Evolutionary conservation across 2,797 vertebrate genomes (phyloP).

Genomic region (Otolemur crassicaudatus): DNA sequence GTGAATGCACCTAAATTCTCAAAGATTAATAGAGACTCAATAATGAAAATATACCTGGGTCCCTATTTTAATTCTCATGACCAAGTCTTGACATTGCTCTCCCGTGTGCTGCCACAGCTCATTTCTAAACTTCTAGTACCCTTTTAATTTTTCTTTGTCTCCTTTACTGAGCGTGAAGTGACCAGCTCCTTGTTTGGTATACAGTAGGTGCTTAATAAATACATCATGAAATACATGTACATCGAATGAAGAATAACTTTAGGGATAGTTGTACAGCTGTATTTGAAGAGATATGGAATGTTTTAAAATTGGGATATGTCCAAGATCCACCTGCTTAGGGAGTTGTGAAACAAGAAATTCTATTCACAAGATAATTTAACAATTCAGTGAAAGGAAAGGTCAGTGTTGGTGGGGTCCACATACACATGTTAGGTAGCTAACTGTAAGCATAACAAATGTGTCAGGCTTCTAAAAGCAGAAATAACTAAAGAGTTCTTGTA

Average conservation of each 20-base stretch:
- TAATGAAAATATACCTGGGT: not conserved
- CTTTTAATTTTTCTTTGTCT: not conserved
- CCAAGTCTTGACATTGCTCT: not conserved
- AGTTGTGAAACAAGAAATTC: conserved; percentile 14
- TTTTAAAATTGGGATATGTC: conserved; percentile 6
- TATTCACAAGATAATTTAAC: not conserved
- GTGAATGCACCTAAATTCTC: not conserved
- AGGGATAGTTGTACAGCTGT: not conserved
- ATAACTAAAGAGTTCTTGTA: not conserved
- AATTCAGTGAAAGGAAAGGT: not conserved
- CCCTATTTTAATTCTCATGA: not conserved
- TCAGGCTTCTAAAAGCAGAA: not conserved
- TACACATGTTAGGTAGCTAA: not conserved
- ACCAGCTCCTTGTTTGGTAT: not conserved
- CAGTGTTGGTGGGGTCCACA: not conserved
- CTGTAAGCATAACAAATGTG: not conserved
- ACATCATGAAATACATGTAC: not conserved
- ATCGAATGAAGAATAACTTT: not conserved
- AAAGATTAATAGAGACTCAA: not conserved
- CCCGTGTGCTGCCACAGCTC: not conserved
- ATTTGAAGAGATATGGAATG: not conserved
- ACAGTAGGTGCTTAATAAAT: not conserved
- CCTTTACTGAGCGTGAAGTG: not conserved
- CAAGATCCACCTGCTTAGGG: not conserved
- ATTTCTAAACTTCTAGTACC: not conserved